These are phyloP conservation scores for Papilio dardanus DNA, from an alignment of 1,140 invertebrate species.

Conservation along the genomic window DNA sequence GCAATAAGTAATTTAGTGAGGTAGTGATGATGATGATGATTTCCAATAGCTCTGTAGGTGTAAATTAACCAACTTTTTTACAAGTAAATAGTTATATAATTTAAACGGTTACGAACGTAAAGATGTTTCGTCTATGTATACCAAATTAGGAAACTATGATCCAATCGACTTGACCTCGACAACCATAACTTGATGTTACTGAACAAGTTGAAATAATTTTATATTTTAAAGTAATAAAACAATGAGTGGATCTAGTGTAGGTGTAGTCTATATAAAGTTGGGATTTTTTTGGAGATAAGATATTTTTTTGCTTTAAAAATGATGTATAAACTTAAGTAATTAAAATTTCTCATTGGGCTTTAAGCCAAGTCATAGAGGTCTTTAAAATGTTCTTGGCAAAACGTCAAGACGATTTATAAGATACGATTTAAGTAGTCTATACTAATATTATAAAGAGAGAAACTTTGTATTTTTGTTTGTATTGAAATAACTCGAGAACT, in stretches of 20 bases:
- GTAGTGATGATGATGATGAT: too few relatives aligned
- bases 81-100: neutral
- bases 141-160: slow-evolving; percentile 3
- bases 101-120: neutral
- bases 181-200: neutral
- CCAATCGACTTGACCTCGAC: neutral
- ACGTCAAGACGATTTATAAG: slow-evolving; percentile 11
- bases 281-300: neutral
- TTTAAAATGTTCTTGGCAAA: neutral
- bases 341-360: neutral
- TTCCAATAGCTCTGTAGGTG: neutral
- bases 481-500: too few relatives aligned
- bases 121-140: neutral
- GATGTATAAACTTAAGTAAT: neutral
- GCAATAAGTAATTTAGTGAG: too few relatives aligned
- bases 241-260: too few relatives aligned
- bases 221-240: neutral
- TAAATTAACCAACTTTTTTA: neutral
- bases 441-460: too few relatives aligned
- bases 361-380: neutral
- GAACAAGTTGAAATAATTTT: neutral
- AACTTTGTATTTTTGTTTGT: too few relatives aligned
- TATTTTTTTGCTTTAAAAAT: neutral
- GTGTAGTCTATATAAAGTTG: too few relatives aligned
- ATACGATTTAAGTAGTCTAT: neutral